A percentile compares a stretch with the other conserved stretches of the same genome.
These are phyloP conservation scores for Mus spretus DNA, from an alignment of 2,797 vertebrate species.

Conservation along the genomic window DNA sequence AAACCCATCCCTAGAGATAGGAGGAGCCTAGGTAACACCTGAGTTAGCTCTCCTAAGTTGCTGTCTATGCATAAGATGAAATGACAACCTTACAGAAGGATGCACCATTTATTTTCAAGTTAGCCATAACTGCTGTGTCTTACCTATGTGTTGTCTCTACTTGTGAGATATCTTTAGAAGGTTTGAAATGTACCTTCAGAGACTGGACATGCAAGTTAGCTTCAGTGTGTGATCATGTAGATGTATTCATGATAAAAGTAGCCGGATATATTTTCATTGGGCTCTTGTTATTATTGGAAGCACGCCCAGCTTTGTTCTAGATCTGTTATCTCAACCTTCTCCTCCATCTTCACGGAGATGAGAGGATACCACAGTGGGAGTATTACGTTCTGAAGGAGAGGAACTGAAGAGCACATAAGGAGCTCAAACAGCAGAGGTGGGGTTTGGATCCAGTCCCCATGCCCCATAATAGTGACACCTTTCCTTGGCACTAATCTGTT, in stretches of 20 bases:
- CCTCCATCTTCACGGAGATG: neutral
- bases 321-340: neutral
- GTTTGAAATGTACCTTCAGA: neutral
- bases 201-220: neutral
- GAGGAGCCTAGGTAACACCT: neutral
- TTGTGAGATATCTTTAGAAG: neutral
- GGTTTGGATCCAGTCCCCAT: neutral
- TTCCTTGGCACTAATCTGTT: neutral
- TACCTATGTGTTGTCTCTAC: neutral
- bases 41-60: neutral
- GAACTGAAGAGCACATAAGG: neutral
- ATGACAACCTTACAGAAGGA: neutral
- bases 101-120: neutral
- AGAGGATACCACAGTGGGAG: neutral
- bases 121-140: neutral
- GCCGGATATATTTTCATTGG: neutral
- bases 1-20: neutral
- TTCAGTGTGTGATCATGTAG: neutral
- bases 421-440: neutral
- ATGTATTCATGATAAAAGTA: neutral
- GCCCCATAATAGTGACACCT: neutral
- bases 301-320: neutral
- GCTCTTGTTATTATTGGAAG: neutral
- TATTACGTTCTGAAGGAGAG: neutral
- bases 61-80: neutral